Conservation (phyloP, 2,797 vertebrate species). For the Mus minutoides region DNA sequence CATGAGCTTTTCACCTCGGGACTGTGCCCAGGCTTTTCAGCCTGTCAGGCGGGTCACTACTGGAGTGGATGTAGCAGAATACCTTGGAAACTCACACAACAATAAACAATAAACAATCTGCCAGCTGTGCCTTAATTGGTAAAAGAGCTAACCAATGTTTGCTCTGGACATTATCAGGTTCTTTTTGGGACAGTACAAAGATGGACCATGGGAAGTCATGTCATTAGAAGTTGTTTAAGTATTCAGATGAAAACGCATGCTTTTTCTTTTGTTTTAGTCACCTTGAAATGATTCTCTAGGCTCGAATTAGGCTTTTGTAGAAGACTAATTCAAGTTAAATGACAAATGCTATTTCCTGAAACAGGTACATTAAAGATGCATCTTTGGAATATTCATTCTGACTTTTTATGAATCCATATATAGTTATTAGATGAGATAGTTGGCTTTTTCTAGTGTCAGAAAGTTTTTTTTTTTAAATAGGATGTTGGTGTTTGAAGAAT, state of each 20-base stretch:
- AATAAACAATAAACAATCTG: not conserved
- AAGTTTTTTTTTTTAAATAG: not conserved
- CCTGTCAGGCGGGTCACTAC: too few species aligned
- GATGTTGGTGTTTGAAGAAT: constrained; percentile 38
- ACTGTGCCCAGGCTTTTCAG: too few species aligned
- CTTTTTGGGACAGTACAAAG: not conserved
- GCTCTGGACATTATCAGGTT: not conserved
- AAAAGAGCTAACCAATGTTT: not conserved
- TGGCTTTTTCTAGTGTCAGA: not conserved
- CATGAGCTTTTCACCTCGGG: too few species aligned
- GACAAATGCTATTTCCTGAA: constrained; percentile 61
- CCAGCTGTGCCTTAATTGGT: accelerated
- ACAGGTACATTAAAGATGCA: constrained; percentile 17
- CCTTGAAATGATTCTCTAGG: constrained; percentile 9
- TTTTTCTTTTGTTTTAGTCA: constrained; percentile 28
- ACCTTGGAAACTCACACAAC: not conserved
- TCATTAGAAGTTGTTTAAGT: not conserved
- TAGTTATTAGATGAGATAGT: not conserved
- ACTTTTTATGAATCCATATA: constrained; percentile 64
- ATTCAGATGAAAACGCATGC: not conserved
- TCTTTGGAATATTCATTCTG: constrained; percentile 68
- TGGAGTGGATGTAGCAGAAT: too few species aligned
- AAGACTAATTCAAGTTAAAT: constrained; percentile 62
- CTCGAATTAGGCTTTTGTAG: constrained; percentile 10
- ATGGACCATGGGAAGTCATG: not conserved